Evolutionary conservation across 30 jellyfish, hydroid and myxozoan genomes (phyloP), one percentile per base, ranked within the genome.

Genomic region (Turritopsis rubra): DNA sequence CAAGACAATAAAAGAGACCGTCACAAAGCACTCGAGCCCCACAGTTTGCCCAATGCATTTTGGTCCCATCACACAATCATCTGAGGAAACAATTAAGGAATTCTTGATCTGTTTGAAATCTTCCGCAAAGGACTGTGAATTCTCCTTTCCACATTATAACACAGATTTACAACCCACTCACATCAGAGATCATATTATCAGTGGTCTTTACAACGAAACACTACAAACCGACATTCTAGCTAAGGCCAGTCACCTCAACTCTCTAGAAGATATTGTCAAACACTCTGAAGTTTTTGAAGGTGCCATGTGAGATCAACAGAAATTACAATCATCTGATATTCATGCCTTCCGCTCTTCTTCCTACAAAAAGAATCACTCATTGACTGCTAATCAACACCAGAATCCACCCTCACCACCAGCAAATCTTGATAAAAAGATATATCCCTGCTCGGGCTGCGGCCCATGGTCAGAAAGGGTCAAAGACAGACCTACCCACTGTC

Each of bases 371-470:
- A 54, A 54, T 54, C 72, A 54, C n/a, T 18, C 72, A 16, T 54
- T n/a, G 18, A 16, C 72, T 54, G 18, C 72, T n/a, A 54, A 54
- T 54, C 19, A 54, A 16, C 72, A 18, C 18, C 72, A 18, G 18
- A n/a, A 18, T 16, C 72, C 72, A 54, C 72, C 72, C 18, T n/a
- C 72, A 54, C 18, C 19, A 18, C n/a, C 72, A 18, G 72, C 28
- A 16, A 71, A 19, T 28, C n/a, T n/a, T n/a, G n/a, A n/a, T n/a
- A n/a, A n/a, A n/a, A 71, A 71, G 28, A 71, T 17, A 71, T 28
- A 24, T 17, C 80, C 80, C 19, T 71, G 80, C 28, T 71, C 80
- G 23, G 80, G 80, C 16, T 71, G 80, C 28, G 80, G 80, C 18
- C 23, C 80, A 16, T 23, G 19, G 16, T 71, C 28, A 19, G 23